Conservation (phyloP, 2,888 invertebrate species). For the Amblyteles armatorius region DNA sequence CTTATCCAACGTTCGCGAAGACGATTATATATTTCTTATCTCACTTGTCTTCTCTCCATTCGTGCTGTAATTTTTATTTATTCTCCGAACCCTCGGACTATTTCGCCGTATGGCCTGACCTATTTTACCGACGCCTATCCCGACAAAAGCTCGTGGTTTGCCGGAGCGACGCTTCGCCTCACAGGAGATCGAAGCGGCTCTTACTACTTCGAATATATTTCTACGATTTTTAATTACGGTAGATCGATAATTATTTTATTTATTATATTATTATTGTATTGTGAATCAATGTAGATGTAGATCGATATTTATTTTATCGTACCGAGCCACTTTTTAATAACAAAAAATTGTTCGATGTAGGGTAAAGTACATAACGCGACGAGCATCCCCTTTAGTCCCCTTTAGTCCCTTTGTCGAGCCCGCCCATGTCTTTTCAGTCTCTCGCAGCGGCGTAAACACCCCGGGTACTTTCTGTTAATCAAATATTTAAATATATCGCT, state of each 20-base stretch:
- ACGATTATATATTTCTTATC: slow-evolving; percentile 14
- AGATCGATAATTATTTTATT: no score
- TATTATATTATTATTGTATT: no score
- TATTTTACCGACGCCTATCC: neutral
- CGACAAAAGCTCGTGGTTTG: neutral
- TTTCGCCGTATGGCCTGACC: neutral
- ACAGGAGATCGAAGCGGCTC: no score
- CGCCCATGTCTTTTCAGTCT: neutral
- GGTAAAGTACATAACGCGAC: neutral
- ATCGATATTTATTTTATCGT: no score
- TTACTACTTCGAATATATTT: no score
- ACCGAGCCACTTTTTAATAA: no score
- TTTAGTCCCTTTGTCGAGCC: neutral
- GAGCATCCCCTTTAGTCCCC: neutral
- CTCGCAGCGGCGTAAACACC: slow-evolving; percentile 14
- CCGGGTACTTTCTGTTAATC: slow-evolving; percentile 45
- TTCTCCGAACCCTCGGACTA: neutral
- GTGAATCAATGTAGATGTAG: no score
- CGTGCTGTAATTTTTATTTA: slow-evolving; percentile 4
- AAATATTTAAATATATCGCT: slow-evolving; percentile 47
- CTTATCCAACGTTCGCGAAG: slow-evolving; percentile 6
- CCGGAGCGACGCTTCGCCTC: neutral
- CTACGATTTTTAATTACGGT: no score
- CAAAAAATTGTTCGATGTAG: neutral
- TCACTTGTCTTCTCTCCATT: slow-evolving; percentile 7